Percentiles rank a stretch among this genome's conserved stretches.
phyloP scores from a whole-genome alignment of 2,113 vertebrate genomes.

The Charina bottae region DNA sequence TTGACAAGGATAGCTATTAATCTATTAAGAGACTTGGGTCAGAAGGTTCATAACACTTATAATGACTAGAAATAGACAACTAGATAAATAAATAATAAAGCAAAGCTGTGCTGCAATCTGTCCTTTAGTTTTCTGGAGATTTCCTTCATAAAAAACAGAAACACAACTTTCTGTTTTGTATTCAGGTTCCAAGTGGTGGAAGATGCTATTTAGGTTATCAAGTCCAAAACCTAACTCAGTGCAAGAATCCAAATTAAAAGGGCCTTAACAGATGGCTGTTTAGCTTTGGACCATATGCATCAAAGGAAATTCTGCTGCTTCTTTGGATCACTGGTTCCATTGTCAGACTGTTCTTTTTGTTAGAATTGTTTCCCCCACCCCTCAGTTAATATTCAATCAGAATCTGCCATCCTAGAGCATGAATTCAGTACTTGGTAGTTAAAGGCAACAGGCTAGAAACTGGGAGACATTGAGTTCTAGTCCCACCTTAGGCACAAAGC shows the following conservation, averaged over 20 bases:
- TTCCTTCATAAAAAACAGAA: background rate
- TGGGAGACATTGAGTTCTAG: no score
- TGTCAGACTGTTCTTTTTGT: background rate
- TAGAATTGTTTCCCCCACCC: background rate
- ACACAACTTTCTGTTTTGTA: background rate
- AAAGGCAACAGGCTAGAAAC: no score
- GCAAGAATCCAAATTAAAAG: background rate
- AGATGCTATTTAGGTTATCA: background rate
- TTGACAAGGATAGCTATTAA: background rate
- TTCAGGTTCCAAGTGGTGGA: background rate
- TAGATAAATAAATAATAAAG: background rate
- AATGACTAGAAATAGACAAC: background rate
- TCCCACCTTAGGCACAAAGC: no score
- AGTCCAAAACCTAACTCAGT: background rate
- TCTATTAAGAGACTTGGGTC: background rate
- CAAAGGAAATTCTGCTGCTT: background rate
- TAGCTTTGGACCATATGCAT: background rate
- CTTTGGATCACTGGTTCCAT: background rate
- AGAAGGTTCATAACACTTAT: background rate
- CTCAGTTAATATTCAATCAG: background rate
- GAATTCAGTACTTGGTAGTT: background rate
- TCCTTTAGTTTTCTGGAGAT: background rate
- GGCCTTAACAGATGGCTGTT: background rate
- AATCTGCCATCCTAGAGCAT: background rate
- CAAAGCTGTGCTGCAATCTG: background rate